phyloP scores from a whole-genome alignment of 2,797 vertebrate species.

The Danio tinwini region DNA sequence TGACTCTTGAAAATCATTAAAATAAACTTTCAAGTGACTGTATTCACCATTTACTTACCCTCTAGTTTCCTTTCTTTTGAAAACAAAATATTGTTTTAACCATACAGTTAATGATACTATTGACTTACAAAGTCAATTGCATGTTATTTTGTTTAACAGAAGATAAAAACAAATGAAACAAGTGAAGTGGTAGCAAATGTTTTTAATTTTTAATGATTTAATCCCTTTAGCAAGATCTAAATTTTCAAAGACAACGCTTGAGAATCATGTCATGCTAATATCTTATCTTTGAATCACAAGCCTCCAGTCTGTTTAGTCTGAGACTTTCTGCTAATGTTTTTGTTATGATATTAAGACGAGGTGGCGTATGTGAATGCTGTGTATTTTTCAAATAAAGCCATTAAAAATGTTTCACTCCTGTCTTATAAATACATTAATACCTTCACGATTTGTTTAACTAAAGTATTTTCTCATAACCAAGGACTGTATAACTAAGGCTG shows the following conservation, averaged over 20 bases:
- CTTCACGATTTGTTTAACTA: neutral
- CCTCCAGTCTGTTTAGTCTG: neutral
- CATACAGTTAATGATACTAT: too few relatives aligned
- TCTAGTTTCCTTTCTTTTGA: too few relatives aligned
- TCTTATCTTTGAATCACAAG: neutral
- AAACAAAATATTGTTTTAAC: too few relatives aligned
- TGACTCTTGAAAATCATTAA: neutral
- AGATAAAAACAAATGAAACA: too few relatives aligned
- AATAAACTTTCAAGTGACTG: neutral
- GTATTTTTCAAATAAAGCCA: conserved; percentile 36
- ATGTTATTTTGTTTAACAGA: too few relatives aligned
- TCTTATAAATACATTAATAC: neutral
- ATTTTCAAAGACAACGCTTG: neutral
- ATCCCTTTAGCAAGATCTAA: conserved; percentile 7
- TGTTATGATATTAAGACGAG: conserved; percentile 15
- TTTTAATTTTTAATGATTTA: too few relatives aligned
- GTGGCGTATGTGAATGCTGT: neutral
- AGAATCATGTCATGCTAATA: conserved; percentile 9
- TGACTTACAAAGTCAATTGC: too few relatives aligned
- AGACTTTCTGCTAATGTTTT: conserved; percentile 34
- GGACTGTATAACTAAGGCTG: neutral
- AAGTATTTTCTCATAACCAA: neutral
- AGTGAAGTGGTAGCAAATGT: too few relatives aligned
- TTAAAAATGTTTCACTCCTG: neutral
- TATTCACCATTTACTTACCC: too few relatives aligned